Evolutionary conservation across 2,113 vertebrate species (phyloP), one percentile per base, ranked within the genome.

Genomic region (Nipponia nippon): DNA sequence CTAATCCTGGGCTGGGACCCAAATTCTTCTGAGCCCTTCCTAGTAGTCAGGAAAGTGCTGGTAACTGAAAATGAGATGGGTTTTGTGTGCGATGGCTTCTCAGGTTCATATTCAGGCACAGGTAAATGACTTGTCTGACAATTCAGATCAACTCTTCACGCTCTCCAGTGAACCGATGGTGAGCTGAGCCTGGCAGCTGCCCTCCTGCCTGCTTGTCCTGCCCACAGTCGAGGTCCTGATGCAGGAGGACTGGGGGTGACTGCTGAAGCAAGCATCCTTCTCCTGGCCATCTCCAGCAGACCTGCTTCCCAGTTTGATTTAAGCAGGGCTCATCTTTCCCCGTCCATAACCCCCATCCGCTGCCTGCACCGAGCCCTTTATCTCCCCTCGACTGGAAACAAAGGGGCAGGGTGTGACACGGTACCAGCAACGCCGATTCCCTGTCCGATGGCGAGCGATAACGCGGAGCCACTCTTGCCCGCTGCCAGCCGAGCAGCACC

Each of bases 381-480:
- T 42, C 40, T 76, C 73, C 18, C 52, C 65, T 59, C 0, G 2
- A 19, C 21, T 47, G 55, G 85, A 26, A 44, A 70, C 58, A 80
- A 80, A 93, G 71, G 44, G 3, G 0, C 30, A 1, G 65, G 73
- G 52, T 85, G 88, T 3, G 12, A 27, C 38, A 15, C 0, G 49
- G 90, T 32, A 19, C 82, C 40, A 5, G 53, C 11, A 8, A 16
- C 1, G 1, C 14, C 4, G 1, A 22, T 29, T 55, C 73, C 44
- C 32, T 1, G 0, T 52, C 22, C 2, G 0, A 6, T 22, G 88
- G 69, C 0, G 7, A 55, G n/a, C 0, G 61, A 83, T 56, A 88
- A 44, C 4, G 5, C 0, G 1, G 62, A 63, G 84, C 69, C 0
- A 7, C 58, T 65, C 75, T 55, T 2, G 0, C 71, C 30, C 1